A percentile compares a stretch with the other conserved stretches of the same genome.
Evolutionary conservation across 2,888 invertebrate genomes (phyloP).

Genomic region (Apodemia duryi): DNA sequence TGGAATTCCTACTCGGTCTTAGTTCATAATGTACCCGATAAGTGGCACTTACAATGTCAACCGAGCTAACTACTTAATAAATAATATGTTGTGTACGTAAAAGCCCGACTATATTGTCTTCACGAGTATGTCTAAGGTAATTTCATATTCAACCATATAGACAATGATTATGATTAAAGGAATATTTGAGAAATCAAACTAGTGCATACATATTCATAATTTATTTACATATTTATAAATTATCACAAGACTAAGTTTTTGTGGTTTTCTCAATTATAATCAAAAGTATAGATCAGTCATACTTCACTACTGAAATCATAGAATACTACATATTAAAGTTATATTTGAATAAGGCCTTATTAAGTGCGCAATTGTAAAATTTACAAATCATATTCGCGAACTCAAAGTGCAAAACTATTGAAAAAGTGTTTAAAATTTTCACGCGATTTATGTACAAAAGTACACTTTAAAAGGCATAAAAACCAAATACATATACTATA

Average conservation of each 20-base stretch:
- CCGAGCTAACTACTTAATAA: too few relatives aligned
- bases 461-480: not conserved
- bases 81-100: too few relatives aligned
- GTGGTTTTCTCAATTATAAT: slow-evolving; percentile 73
- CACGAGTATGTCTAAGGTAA: too few relatives aligned
- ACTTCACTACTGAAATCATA: slow-evolving; percentile 68
- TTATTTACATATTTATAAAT: slow-evolving; percentile 76
- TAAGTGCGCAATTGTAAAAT: slow-evolving; percentile 44
- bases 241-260: slow-evolving; percentile 77
- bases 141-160: too few relatives aligned
- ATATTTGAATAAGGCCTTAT: slow-evolving; percentile 67
- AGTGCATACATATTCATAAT: slow-evolving; percentile 63
- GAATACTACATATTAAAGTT: slow-evolving; percentile 42
- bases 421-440: not conserved
- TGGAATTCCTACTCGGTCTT: too few relatives aligned
- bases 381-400: slow-evolving; percentile 34
- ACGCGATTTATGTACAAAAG: not conserved
- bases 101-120: too few relatives aligned
- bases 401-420: not conserved
- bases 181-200: slow-evolving; percentile 34
- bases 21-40: too few relatives aligned
- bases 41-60: too few relatives aligned
- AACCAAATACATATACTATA: not conserved
- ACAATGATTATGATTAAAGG: too few relatives aligned
- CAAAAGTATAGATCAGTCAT: slow-evolving; percentile 69